These are phyloP conservation scores for Pogonocichla stellata DNA, from an alignment of 2,113 vertebrate genomes.

Conservation along the genomic window DNA sequence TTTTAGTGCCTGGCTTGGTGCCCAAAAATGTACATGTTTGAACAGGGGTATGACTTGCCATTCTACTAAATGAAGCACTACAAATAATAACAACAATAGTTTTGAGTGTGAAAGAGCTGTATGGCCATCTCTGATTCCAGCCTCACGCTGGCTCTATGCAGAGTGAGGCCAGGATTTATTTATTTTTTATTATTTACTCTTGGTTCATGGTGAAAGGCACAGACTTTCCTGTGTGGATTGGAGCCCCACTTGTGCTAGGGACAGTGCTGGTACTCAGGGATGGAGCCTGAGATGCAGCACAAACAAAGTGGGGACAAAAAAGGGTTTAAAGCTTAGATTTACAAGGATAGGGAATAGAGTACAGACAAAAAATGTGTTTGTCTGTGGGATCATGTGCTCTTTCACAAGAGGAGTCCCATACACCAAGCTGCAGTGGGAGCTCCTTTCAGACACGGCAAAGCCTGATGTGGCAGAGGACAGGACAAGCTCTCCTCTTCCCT, in stretches of 20 bases:
- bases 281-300: background rate
- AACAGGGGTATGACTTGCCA: background rate
- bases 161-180: background rate
- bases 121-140: background rate
- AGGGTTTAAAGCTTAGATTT: background rate
- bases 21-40: background rate
- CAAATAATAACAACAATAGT: constrained; percentile 36
- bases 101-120: constrained; percentile 17
- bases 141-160: background rate
- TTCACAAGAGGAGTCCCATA: background rate
- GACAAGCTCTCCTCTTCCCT: background rate
- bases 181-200: background rate
- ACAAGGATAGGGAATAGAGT: background rate
- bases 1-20: background rate
- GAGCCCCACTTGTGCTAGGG: background rate
- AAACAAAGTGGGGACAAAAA: background rate
- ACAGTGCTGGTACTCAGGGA: background rate
- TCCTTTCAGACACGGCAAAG: background rate
- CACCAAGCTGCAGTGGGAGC: background rate
- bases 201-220: background rate
- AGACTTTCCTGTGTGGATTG: background rate
- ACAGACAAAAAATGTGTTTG: background rate
- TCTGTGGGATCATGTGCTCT: background rate
- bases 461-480: background rate
- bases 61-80: constrained; percentile 32